These are phyloP conservation scores for Tetranychus urticae DNA, from an alignment of 1,140 invertebrate genomes.

Conservation along the genomic window DNA sequence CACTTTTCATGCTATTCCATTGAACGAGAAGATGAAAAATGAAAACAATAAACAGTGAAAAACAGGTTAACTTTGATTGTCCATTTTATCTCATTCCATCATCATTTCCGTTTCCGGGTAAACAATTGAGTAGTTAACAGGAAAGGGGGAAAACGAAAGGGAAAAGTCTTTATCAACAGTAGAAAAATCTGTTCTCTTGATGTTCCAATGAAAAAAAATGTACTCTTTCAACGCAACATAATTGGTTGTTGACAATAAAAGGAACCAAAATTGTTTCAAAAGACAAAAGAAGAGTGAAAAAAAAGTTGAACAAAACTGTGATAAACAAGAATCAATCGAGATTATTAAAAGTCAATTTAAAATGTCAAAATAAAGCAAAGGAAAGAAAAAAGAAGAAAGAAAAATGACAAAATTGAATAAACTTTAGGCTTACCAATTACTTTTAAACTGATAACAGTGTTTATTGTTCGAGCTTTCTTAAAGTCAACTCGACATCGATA, in stretches of 20 bases:
- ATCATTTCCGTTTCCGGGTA: background rate
- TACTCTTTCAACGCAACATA: no score
- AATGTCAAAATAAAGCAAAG: no score
- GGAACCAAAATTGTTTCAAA: no score
- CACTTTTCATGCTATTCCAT: no score
- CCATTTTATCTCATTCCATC: background rate
- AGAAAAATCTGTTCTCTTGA: no score
- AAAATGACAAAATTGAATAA: background rate
- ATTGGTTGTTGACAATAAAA: no score
- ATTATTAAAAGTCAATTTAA: no score
- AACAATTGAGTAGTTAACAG: background rate
- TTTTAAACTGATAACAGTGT: constrained; percentile 58
- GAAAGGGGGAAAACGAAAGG: background rate
- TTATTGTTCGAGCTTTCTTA: constrained; percentile 57
- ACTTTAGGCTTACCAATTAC: constrained; percentile 46
- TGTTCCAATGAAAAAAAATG: no score
- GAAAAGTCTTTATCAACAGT: no score
- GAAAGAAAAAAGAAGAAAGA: background rate
- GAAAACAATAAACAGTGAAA: no score
- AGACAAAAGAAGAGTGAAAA: background rate
- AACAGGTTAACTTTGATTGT: background rate
- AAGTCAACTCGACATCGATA: constrained; percentile 79
- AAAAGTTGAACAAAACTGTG: background rate
- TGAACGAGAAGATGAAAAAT: no score
- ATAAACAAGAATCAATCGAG: background rate